Percentiles rank a stretch among this genome's conserved stretches.
Conservation (phyloP, 2,797 vertebrate species). For the Sebastes elongatus region DNA sequence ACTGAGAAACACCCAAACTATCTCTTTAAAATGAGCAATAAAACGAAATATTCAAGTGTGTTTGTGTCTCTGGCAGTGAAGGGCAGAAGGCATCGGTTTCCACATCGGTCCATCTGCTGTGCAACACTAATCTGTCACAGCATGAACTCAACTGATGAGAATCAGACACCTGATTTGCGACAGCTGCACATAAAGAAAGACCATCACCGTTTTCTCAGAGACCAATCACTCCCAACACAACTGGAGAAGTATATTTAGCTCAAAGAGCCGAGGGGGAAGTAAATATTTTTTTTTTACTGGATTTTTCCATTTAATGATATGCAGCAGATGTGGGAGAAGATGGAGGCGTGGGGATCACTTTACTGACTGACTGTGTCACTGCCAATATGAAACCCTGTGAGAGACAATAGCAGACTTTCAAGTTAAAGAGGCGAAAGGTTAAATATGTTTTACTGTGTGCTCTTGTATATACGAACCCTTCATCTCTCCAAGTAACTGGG, state of each 20-base stretch:
- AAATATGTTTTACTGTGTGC: slow-evolving; percentile 32
- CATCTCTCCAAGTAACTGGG: slow-evolving; percentile 23
- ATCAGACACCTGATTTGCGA: slow-evolving; percentile 71
- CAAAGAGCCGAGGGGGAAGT: slow-evolving; percentile 59
- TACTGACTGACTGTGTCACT: slow-evolving; percentile 33
- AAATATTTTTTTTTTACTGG: slow-evolving; percentile 64
- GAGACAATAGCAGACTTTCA: slow-evolving; percentile 37
- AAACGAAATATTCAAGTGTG: background rate
- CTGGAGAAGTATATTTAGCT: slow-evolving; percentile 64
- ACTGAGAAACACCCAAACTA: background rate
- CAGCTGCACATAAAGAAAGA: slow-evolving; percentile 64
- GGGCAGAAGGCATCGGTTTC: background rate
- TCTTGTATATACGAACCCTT: slow-evolving; percentile 25
- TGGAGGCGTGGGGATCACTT: slow-evolving; percentile 41
- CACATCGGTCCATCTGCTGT: slow-evolving; percentile 9
- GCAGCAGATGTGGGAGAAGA: slow-evolving; percentile 73
- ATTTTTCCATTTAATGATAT: slow-evolving; percentile 72
- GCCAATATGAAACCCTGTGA: slow-evolving; percentile 22
- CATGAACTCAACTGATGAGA: slow-evolving; percentile 57
- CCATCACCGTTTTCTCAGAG: slow-evolving; percentile 42
- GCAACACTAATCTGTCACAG: slow-evolving; percentile 52
- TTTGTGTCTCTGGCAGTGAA: background rate
- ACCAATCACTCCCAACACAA: slow-evolving; percentile 48
- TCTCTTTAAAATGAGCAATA: background rate
- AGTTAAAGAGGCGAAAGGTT: slow-evolving; percentile 37